phyloP scores from a whole-genome alignment of 1,140 invertebrate species.

The Bombus confusus region DNA sequence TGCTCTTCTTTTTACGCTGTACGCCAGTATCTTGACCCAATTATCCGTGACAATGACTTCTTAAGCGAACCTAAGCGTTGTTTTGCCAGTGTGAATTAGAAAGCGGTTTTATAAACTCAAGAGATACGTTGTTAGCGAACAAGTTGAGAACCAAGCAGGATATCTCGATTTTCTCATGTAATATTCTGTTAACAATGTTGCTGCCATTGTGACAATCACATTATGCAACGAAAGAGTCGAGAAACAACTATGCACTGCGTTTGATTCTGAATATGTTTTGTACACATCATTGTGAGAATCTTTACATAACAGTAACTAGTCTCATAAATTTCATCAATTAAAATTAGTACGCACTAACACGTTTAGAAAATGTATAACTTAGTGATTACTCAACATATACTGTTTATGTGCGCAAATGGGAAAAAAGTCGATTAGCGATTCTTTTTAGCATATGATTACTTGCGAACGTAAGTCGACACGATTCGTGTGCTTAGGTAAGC shows the following conservation, averaged over 20 bases:
- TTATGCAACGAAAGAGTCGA: neutral
- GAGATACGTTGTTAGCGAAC: neutral
- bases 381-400: neutral
- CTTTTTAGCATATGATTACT: constrained; percentile 27
- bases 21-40: constrained; percentile 1
- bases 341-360: neutral
- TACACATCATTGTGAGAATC: neutral
- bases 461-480: neutral
- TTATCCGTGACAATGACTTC: constrained; percentile 37
- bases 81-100: neutral
- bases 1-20: neutral
- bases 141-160: neutral
- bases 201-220: neutral
- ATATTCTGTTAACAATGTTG: neutral
- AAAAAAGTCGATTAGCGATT: neutral
- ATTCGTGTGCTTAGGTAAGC: neutral
- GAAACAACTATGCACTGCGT: neutral
- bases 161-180: neutral
- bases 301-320: neutral
- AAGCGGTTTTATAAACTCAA: neutral
- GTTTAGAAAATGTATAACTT: neutral
- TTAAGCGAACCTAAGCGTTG: neutral
- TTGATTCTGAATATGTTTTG: neutral
- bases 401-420: neutral
- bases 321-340: neutral